phyloP scores from a whole-genome alignment of 2,888 invertebrate species.

The Protophormia terraenovae region DNA sequence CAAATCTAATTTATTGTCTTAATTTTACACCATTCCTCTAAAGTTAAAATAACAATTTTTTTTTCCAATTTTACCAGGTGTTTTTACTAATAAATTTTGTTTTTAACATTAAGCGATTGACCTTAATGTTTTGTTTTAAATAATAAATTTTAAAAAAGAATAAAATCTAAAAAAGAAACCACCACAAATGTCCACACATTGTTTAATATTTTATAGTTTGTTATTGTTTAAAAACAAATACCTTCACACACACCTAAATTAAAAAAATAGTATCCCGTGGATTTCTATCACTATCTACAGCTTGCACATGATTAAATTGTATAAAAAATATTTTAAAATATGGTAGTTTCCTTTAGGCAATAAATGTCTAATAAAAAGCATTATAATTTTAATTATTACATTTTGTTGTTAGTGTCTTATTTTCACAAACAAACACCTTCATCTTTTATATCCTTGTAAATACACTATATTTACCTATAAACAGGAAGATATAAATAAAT shows the following conservation, averaged over 20 bases:
- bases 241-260: conserved; percentile 9
- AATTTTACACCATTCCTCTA: conserved; percentile 3
- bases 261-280: conserved; percentile 57
- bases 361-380: conserved; percentile 80
- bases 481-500: conserved; percentile 64
- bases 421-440: conserved; percentile 71
- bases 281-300: conserved; percentile 38
- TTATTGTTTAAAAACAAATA: conserved; percentile 18
- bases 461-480: neutral
- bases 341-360: conserved; percentile 72
- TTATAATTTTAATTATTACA: conserved; percentile 76
- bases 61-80: conserved; percentile 49
- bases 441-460: conserved; percentile 56
- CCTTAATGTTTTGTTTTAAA: conserved; percentile 63
- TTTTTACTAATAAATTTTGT: conserved; percentile 38
- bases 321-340: conserved; percentile 51
- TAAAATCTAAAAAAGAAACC: conserved; percentile 54
- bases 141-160: conserved; percentile 58
- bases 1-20: neutral
- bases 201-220: neutral
- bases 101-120: conserved; percentile 31
- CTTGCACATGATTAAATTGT: conserved; percentile 76
- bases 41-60: too few relatives aligned
- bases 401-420: conserved; percentile 69
- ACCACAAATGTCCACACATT: conserved; percentile 62